Evolutionary conservation across 2,113 vertebrate species (phyloP), one percentile per base, ranked within the genome.

Genomic region (Garra rufa): DNA sequence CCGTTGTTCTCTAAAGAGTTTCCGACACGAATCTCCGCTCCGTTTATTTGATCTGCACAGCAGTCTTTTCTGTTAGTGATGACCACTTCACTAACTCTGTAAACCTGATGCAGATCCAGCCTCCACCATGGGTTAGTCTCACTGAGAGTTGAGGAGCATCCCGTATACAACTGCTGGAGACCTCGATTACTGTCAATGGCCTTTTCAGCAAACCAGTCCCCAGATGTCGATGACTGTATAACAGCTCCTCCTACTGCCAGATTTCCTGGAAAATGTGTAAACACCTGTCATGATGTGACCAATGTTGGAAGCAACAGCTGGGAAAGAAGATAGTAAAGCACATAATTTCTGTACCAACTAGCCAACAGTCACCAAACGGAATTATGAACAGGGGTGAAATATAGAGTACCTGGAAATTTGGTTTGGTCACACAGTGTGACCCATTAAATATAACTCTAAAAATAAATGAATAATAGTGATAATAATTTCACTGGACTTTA

Each of bases 141-240:
- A 17, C 0, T 0, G 0, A 46, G 1, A 6, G 90, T 90, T 38
- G 3, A 8, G 6, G 50, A 6, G 55, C 89, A 90, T 30, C 65
- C 15, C 1, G 9, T 83, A 86, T 0, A 2, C 8, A 0, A 2
- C 6, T 0, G 44, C 0, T 1, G 0, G 0, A 38, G 14, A 50
- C 1, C 15, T 44, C 41, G 46, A 75, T 73, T 90, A 17, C 87
- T 82, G 84, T 88, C 86, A 76, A 86, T 87, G 59, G 87, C 88
- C 10, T 28, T 79, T 41, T 55, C 6, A 19, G 89, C 30, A 17
- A 4, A 1, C 1, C 4, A 78, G 1, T 24, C 0, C 28, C 0
- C 0, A 10, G 1, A 21, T 15, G 44, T 1, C 9, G 88, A 86
- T 6, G 89, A 91, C 19, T 91, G 89, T 65, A 0, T 3, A n/a